Evolutionary conservation across 2,888 invertebrate genomes (phyloP).

Genomic region (Lasius platythorax): DNA sequence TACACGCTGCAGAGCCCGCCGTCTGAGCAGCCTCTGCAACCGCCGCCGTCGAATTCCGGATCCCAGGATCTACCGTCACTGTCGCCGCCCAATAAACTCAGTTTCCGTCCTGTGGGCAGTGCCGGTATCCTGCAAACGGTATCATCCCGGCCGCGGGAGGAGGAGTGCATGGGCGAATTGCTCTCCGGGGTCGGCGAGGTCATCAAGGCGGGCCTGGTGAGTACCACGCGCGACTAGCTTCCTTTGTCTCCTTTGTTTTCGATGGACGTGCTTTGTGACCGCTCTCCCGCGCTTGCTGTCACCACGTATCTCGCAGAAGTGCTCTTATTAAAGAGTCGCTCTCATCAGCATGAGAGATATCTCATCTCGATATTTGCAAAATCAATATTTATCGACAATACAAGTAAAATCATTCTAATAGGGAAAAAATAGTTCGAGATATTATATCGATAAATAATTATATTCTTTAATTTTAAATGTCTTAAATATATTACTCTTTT

Average conservation of each 20-base stretch:
- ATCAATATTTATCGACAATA: constrained; percentile 36
- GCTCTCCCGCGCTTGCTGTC: constrained; percentile 11
- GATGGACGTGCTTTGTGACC: constrained; percentile 10
- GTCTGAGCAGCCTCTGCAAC: constrained; percentile 80
- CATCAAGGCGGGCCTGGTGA: constrained; percentile 89
- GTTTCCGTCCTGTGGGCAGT: constrained; percentile 84
- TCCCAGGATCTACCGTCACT: constrained; percentile 78
- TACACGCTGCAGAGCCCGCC: constrained; percentile 95
- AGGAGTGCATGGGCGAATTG: constrained; percentile 94
- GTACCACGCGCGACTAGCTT: constrained; percentile 61
- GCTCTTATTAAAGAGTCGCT: constrained; percentile 17
- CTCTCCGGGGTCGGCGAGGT: constrained; percentile 93
- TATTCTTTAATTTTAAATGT: neutral
- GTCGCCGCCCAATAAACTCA: constrained; percentile 83
- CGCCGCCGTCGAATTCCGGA: constrained; percentile 74
- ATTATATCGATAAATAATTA: neutral
- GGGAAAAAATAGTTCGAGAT: neutral
- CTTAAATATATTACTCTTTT: neutral
- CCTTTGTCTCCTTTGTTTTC: constrained; percentile 25
- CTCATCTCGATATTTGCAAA: neutral
- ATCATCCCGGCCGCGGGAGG: constrained; percentile 86
- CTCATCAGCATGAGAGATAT: neutral
- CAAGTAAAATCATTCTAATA: neutral
- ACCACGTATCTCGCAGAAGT: neutral
- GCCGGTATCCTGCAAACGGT: constrained; percentile 80